Evolutionary conservation across 2,797 vertebrate genomes (phyloP), one percentile per base, ranked within the genome.

Genomic region (Hyperoplus lanceolatus): DNA sequence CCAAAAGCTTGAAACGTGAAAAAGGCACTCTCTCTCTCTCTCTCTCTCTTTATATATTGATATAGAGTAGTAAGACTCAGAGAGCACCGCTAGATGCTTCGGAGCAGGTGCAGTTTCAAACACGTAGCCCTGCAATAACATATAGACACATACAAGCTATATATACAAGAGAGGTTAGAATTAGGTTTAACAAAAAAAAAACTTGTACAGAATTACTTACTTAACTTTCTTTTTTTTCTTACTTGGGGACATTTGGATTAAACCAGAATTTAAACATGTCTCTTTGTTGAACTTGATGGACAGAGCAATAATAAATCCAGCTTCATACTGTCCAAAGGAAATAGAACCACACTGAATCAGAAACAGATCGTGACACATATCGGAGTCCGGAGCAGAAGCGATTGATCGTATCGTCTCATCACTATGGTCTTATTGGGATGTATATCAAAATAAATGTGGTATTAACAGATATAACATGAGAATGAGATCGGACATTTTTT

Each of bases 81-180:
- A 61, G 67, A 5, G 69, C 80, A 63, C 62, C 74, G 74, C 63
- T 49, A 45, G 56, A 64, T 77, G 67, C 65, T 69, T 65, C 58
- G 41, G 57, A 62, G 38, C 57, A 15, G 43, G 54, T 58, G 50
- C 49, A n/a, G 15, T 38, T 49, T 71, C 61, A 60, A 62, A 68
- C 66, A 49, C 36, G 51, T 68, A 73, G 29, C 66, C 56, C 68
- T 73, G 79, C 69, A 82, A 60, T 61, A 42, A 67, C 58, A 59
- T 74, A 83, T 62, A 83, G 45, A 77, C 49, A 87, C 49, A 73
- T 80, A 70, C 63, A 67, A 73, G 65, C 16, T 85, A 70, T 85
- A 70, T 86, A 70, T 76, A 89, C 66, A 87, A 61, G 15, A 29
- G 70, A 65, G 51, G 45, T 79, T 78, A 74, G 67, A 58, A 67